These are phyloP conservation scores for Forbesichthys agassizii DNA, from an alignment of 2,113 vertebrate species.

Conservation along the genomic window DNA sequence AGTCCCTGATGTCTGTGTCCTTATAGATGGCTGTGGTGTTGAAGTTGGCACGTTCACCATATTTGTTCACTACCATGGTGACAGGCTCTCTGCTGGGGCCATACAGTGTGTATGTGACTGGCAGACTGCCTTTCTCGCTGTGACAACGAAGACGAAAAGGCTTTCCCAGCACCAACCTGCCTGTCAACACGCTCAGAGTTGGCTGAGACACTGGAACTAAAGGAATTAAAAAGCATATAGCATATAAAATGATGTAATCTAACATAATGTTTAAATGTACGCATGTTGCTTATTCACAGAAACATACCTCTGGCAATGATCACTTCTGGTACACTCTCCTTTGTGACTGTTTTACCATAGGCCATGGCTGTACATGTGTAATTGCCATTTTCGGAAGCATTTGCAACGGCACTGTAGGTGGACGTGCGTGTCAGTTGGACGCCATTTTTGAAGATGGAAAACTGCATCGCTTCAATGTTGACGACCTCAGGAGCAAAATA, in stretches of 20 bases:
- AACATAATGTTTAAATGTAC: not conserved
- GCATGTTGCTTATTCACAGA: not conserved
- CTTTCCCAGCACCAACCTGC: slow-evolving; percentile 58
- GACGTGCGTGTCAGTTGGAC: not conserved
- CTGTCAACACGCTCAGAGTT: slow-evolving; percentile 50
- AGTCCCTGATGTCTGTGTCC: slow-evolving; percentile 31
- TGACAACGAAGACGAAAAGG: slow-evolving; percentile 65
- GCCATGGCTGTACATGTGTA: slow-evolving; percentile 60
- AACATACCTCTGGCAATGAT: slow-evolving; percentile 68
- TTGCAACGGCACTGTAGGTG: not conserved
- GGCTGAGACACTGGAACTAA: slow-evolving; percentile 59
- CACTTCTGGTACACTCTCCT: slow-evolving; percentile 45
- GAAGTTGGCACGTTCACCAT: slow-evolving; percentile 52
- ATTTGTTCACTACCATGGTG: not conserved
- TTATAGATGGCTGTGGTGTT: slow-evolving; percentile 42
- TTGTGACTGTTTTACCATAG: not conserved
- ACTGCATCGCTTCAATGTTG: slow-evolving; percentile 25
- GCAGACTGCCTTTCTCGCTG: slow-evolving; percentile 60
- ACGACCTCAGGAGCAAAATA: slow-evolving; percentile 32
- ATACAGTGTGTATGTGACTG: slow-evolving; percentile 61
- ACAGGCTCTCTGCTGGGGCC: fast-evolving
- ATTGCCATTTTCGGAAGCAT: slow-evolving; percentile 43
- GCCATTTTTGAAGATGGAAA: slow-evolving; percentile 53
- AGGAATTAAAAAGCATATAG: slow-evolving; percentile 14
- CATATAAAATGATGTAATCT: not conserved